Base-by-base conservation (phyloP, 2,888 invertebrate species). In the Cantharis nigra region DNA sequence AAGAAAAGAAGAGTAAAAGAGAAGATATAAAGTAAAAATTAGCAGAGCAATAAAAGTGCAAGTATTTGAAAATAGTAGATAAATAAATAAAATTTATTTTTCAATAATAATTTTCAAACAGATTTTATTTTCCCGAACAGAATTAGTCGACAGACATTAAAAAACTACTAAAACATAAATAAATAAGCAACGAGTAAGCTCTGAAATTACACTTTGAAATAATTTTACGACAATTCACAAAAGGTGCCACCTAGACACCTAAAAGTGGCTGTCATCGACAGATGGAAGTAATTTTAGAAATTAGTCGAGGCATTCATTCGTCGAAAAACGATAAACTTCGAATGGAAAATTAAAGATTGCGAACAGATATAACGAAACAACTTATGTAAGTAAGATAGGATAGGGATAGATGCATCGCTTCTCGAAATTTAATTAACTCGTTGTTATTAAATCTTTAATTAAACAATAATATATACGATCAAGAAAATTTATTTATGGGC, bases 341-440 rank as follows among this genome's bases (percentile, higher is more conserved):
- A 77, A 75, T 80, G 78, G 81, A 79, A 78, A 81, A 83, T 83
- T 83, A 83, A 83, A 81, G 83, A 85, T 83, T 82, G 80, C 82
- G 80, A 84, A 82, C 82, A 83, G 84, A 85, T 85, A 84, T 83
- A 81, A 82, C 81, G 81, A 81, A 83, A 84, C 83, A 82, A 84
- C 69, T 72, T 70, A 67, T 77, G 28, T 82, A 49, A 49, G 49
- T 63, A 75, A 83, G 79, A 79, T 80, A 71, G 71, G 84, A 80
- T 81, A 28, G 26, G 26, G 64, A 16, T 63, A 26, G 18, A 73
- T 69, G 69, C 70, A 49, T 65, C 69, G 70, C 49, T 76, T 76
- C n/a, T 84, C 81, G 81, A 81, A 85, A 87, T 85, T 87, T 87
- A 87, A 87, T 87, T 87, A 87, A 84, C 84, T 83, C 86, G 86